Percentiles rank a stretch among this genome's conserved stretches.
These are phyloP conservation scores for Megalops atlanticus DNA, from an alignment of 2,113 vertebrate species.

Conservation along the genomic window DNA sequence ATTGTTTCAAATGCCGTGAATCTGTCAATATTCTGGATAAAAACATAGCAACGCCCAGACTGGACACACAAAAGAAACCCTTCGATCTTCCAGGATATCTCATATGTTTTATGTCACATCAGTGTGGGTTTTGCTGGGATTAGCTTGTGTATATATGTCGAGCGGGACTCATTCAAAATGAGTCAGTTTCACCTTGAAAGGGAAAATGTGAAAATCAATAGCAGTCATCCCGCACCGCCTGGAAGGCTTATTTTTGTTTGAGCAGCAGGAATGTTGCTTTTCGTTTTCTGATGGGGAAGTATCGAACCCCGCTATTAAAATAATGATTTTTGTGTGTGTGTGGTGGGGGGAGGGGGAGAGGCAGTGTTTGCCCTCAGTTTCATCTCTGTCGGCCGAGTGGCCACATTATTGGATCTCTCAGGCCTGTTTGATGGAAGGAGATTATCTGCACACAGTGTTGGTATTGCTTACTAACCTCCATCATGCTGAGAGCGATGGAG, in stretches of 20 bases:
- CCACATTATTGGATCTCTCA: neutral
- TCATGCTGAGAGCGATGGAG: neutral
- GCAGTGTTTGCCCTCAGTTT: constrained; percentile 21
- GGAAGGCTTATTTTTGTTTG: neutral
- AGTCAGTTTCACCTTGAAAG: neutral
- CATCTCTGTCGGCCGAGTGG: neutral
- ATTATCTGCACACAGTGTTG: neutral
- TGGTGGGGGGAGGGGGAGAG: neutral
- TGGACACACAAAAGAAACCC: neutral
- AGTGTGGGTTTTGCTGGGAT: neutral
- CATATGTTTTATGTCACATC: neutral
- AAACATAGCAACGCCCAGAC: neutral
- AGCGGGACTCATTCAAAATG: neutral
- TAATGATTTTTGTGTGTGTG: constrained; percentile 26
- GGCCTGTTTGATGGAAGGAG: neutral
- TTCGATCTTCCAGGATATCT: neutral
- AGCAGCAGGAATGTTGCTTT: neutral
- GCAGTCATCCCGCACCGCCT: neutral
- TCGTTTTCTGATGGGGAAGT: constrained; percentile 16
- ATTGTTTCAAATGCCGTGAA: constrained; percentile 7
- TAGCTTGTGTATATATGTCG: neutral
- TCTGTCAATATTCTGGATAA: neutral
- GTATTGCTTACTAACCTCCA: constrained; percentile 7
- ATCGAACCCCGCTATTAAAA: constrained; percentile 27
- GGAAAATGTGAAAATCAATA: constrained; percentile 24